Percentiles rank a stretch among this genome's conserved stretches.
Evolutionary conservation across 2,888 invertebrate genomes (phyloP).

Genomic region (Amiota mariae): DNA sequence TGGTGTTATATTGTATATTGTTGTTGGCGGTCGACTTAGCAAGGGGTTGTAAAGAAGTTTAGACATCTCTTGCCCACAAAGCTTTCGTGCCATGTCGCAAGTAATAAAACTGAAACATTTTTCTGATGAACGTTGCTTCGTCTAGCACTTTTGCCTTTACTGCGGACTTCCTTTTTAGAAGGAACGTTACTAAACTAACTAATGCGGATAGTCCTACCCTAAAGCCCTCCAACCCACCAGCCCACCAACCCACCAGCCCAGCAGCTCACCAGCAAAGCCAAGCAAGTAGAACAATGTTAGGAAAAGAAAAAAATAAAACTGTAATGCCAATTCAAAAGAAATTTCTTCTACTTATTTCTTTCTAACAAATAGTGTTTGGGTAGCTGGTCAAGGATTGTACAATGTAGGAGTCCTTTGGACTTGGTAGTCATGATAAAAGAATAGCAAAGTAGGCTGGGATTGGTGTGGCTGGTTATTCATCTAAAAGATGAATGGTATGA

Average conservation of each 20-base stretch:
- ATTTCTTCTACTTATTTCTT: background rate
- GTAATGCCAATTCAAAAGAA: slow-evolving; percentile 31
- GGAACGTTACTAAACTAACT: slow-evolving; percentile 40
- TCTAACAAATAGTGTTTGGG: slow-evolving; percentile 30
- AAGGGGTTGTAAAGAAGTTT: slow-evolving; percentile 6
- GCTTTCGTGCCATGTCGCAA: slow-evolving; percentile 44
- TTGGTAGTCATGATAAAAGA: slow-evolving; percentile 55
- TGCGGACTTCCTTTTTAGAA: slow-evolving; percentile 11
- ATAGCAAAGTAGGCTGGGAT: background rate
- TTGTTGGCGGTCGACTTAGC: background rate
- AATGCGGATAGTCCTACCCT: background rate
- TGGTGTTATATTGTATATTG: background rate
- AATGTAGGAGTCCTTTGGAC: background rate
- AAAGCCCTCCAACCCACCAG: too few species aligned
- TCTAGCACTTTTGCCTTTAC: slow-evolving; percentile 36
- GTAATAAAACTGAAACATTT: slow-evolving; percentile 66
- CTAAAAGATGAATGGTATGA: too few species aligned
- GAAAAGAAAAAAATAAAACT: slow-evolving; percentile 19
- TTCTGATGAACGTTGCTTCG: slow-evolving; percentile 59
- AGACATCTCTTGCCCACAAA: background rate
- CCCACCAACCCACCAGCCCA: background rate
- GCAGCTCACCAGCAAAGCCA: background rate
- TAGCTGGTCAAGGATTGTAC: slow-evolving; percentile 10
- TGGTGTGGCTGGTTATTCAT: too few species aligned
- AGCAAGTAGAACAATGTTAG: slow-evolving; percentile 7